phyloP scores from a whole-genome alignment of 2,888 invertebrate species.

The Julus scandinavius region DNA sequence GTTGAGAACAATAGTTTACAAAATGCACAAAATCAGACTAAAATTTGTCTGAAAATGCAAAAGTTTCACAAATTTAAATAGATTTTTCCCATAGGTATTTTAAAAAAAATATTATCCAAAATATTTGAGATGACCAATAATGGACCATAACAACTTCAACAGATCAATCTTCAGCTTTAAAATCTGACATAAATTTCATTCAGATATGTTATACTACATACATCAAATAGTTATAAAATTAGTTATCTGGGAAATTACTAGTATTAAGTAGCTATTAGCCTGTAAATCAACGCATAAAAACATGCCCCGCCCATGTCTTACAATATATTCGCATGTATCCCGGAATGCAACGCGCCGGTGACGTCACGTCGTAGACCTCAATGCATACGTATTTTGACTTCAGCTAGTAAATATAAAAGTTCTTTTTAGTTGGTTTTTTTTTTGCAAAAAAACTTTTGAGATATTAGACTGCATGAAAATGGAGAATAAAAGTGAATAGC shows the following conservation, averaged over 20 bases:
- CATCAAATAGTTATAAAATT: not conserved
- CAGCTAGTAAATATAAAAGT: not conserved
- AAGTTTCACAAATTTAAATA: too few relatives aligned
- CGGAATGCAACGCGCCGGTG: not conserved
- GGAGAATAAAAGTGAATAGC: constrained; percentile 43
- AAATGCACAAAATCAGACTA: not conserved
- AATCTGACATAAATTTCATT: too few relatives aligned
- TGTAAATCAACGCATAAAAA: not conserved
- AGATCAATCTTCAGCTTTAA: too few relatives aligned
- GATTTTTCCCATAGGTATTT: too few relatives aligned
- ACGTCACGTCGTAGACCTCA: not conserved
- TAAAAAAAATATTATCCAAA: too few relatives aligned
- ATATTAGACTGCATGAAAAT: constrained; percentile 45
- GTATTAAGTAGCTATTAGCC: not conserved
- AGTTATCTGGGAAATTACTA: not conserved
- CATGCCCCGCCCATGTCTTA: not conserved
- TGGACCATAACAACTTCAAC: too few relatives aligned
- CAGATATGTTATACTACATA: not conserved
- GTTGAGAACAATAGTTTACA: not conserved
- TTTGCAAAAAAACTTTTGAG: not conserved
- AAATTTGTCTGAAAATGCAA: not conserved
- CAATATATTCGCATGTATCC: not conserved
- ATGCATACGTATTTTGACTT: not conserved
- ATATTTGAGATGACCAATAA: too few relatives aligned
- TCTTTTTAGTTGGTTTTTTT: not conserved